Evolutionary conservation across 1,140 invertebrate species (phyloP), one percentile per base, ranked within the genome.

Genomic region (Cecropterus lyciades): DNA sequence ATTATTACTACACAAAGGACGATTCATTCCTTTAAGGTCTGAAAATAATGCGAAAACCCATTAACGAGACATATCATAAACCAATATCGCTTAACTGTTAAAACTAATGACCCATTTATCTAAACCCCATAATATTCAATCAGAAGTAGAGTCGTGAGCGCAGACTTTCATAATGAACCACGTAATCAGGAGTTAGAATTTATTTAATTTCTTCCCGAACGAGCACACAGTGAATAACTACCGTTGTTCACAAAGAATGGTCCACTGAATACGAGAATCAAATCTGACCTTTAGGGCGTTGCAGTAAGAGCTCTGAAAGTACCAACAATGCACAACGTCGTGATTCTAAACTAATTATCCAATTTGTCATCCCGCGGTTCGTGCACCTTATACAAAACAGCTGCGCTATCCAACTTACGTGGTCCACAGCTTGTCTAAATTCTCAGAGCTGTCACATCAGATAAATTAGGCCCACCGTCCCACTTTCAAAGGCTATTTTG

Each of bases 321-420:
- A 55, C 57, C 53, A 10, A 57, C 43, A 53, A 37, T 67, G 10
- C 40, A 70, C 55, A 70, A 33, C 33, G 70, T 77, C 77, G 80
- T 81, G 77, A 79, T 79, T 77, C 75, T 65, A 74, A 73, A 73
- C 75, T 85, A 84, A 85, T 86, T 82, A 79, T 73, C 79, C 71
- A 84, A 85, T 86, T 86, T 86, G 82, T 88, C 84, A 88, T 80
- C 74, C 72, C 55, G 20, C 56, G 64, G 27, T 75, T 73, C 74
- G 74, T 75, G 70, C 57, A 66, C 65, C 65, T 60, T 62, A 60
- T 56, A 77, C 72, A 69, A 77, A 75, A 72, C 67, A 48, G 70
- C 72, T 73, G 65, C 69, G 49, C 68, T 75, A 46, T 55, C 43
- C 48, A 57, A 49, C 64, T 68, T 52, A 62, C 72, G 66, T 70